Base-by-base conservation (phyloP, 2,888 invertebrate genomes). In the Drosophila subsilvestris region DNA sequence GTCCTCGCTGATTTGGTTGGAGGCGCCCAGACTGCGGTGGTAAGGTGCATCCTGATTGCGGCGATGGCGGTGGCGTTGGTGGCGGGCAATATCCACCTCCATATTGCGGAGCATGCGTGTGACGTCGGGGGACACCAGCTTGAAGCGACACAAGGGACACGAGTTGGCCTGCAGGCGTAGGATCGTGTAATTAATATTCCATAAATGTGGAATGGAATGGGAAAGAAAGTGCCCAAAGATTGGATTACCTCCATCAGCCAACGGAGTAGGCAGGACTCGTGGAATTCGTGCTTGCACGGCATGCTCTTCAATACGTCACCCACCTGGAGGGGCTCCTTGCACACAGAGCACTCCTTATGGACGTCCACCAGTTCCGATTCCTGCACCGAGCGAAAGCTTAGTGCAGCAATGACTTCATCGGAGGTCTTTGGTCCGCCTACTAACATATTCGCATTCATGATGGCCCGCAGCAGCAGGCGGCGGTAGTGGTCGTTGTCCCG, bases 91-190 rank as follows among this genome's bases (percentile, higher is more conserved):
- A 6, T 25, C 25, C 1, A 25, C 1, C 4, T 1, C 4, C 25
- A 25, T 1, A 25, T 25, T 25, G 25, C 25, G 22, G 22, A 22
- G 3, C 0, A 22, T 22, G 22, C 3, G 3, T 3, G 22, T 3
- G 22, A 22, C 3, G 22, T 22, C 22, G 22, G 22, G 22, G 3
- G 3, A 22, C 22, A 3, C 2, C 76, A 98, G 92, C 90, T 97
- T 97, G 92, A 94, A 93, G 76, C 98, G 94, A 90, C 98, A 98
- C 86, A 97, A 92, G 8, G 98, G 98, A 91, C 98, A 98, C 0
- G 97, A 96, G 91, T 97, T 97, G 2, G 97, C 97, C 96, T 96
- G 93, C 25, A 27, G n/a, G 7, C 5, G 1, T 6, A 14, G 10
- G 17, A 6, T 25, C 18, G 9, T 7, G 22, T n/a, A 18, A 7